Conservation (phyloP, 64 coral and sea anemone genomes). For the Stylophora pistillata region DNA sequence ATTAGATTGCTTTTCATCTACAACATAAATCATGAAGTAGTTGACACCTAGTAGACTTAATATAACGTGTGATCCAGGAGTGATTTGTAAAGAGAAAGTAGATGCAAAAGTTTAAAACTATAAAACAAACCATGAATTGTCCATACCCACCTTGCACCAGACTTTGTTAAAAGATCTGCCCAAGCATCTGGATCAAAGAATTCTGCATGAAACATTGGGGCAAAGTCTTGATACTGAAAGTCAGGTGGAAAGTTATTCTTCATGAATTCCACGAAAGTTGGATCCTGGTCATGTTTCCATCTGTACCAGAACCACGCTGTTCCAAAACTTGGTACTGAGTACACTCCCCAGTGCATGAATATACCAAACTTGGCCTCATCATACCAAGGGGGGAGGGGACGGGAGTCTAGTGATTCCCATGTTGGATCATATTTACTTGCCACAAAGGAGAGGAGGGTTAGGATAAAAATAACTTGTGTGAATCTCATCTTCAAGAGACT, state of each 20-base stretch:
- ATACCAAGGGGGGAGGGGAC: conserved; percentile 86
- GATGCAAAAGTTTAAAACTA: no score
- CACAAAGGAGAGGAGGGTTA: conserved; percentile 10
- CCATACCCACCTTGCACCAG: conserved; percentile 80
- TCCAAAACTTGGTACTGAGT: conserved; percentile 94
- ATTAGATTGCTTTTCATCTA: no score
- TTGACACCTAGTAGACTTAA: no score
- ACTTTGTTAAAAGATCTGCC: conserved; percentile 78
- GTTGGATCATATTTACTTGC: conserved; percentile 71
- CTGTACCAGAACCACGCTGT: conserved; percentile 91
- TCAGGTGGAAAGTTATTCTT: conserved; percentile 82
- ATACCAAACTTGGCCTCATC: conserved; percentile 98
- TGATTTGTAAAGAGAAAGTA: no score
- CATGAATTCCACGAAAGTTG: conserved; percentile 79
- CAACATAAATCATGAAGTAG: no score
- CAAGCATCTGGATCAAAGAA: conserved; percentile 90
- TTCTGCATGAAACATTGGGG: conserved; percentile 94
- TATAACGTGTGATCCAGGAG: no score
- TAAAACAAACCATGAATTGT: no score
- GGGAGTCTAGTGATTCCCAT: conserved; percentile 91
- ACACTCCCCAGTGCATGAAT: conserved; percentile 96
- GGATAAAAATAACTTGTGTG: neutral
- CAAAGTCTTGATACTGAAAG: conserved; percentile 89
- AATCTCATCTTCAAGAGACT: no score
- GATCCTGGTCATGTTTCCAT: conserved; percentile 65